Evolutionary conservation across 1,140 invertebrate species (phyloP).

Genomic region (Cotesia chilonis): DNA sequence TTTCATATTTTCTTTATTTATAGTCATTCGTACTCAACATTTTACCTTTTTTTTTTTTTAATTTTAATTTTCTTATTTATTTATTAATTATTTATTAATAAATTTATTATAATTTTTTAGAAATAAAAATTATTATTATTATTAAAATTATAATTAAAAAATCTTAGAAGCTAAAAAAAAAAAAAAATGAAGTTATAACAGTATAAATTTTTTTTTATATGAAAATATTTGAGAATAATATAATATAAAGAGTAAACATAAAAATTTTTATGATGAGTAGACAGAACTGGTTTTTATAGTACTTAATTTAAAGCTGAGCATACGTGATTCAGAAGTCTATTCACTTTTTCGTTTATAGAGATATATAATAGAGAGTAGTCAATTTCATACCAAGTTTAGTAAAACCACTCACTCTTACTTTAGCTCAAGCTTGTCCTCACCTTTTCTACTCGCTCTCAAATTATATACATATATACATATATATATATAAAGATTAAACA

Average conservation of each 20-base stretch:
- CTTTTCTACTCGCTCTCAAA: neutral
- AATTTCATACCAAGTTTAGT: too few species aligned
- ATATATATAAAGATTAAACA: neutral
- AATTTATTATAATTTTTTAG: neutral
- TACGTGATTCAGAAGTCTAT: constrained; percentile 30
- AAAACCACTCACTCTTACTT: constrained; percentile 9
- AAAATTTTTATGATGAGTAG: constrained; percentile 13
- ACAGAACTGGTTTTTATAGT: constrained; percentile 48
- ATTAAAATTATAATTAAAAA: too few species aligned
- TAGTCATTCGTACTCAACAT: too few species aligned
- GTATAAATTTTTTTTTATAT: neutral
- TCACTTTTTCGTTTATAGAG: neutral
- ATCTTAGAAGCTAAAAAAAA: too few species aligned
- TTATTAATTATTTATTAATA: too few species aligned
- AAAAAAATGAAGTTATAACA: neutral
- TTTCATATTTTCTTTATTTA: neutral
- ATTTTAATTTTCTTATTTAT: too few species aligned
- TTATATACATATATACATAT: too few species aligned
- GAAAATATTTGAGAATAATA: neutral
- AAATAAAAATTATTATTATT: neutral
- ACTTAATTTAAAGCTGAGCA: constrained; percentile 52
- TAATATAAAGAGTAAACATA: neutral
- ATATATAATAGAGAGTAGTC: too few species aligned
- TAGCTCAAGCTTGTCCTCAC: neutral
- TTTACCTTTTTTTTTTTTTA: neutral